Evolutionary conservation across 2,797 vertebrate species (phyloP), one percentile per base, ranked within the genome.

Genomic region (Chromobotia macracanthus): DNA sequence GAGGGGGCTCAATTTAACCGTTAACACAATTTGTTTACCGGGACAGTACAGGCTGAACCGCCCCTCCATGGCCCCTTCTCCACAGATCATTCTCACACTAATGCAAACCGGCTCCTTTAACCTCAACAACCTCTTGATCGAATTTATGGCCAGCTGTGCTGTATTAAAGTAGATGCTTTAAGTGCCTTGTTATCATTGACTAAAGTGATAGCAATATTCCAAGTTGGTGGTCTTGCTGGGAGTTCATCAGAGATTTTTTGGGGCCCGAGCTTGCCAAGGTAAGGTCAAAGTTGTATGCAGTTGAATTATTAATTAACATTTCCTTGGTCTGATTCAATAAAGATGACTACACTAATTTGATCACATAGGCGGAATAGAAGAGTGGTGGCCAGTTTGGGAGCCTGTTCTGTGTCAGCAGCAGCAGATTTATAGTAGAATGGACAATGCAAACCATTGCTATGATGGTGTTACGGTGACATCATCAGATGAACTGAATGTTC

Each of bases 141-240:
- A 56, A 82, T 85, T 68, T 85, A 71, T 77, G 74, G 69, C 71
- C 72, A 77, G 74, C 65, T 87, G 80, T 64, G 80, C 61, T 53
- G 56, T 64, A 78, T 84, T 65, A 83, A 84, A 77, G 31, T 83
- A 80, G 69, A 83, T 25, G 23, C 79, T 55, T 78, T 77, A 71
- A 71, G 75, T 83, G 76, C 21, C 82, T 83, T 80, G 81, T 82
- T 80, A 81, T 87, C 75, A 28, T 85, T 77, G 63, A 48, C 75
- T 64, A 60, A 80, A 85, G 84, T 31, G 82, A 76, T 86, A 76
- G 72, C 80, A 84, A 81, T 82, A 82, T 75, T 87, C 84, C 71
- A 46, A 31, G 79, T 78, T 79, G 86, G 84, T 81, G 64, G 73
- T 80, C 70, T 60, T 73, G 9, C 31, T 73, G 31, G 72, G 72